Evolutionary conservation across 2,888 invertebrate species (phyloP), one percentile per base, ranked within the genome.

Genomic region (Caenorhabditis japonica): DNA sequence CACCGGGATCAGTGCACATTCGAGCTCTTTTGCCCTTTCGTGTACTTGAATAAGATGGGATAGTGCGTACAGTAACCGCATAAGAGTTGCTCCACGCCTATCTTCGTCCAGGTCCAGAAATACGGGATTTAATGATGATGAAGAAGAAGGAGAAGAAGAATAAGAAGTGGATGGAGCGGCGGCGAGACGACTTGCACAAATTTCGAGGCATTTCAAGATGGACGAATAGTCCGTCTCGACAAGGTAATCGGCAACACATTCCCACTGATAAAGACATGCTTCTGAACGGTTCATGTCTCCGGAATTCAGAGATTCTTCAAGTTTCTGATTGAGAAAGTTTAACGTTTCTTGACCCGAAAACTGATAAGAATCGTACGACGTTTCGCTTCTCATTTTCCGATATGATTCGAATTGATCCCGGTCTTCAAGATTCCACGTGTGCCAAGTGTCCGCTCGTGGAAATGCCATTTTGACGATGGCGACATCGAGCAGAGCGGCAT

Each of bases 1-100:
- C n/a, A 66, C 23, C 8, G 62, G 72, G 12, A 61, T 44, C 7
- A 75, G 10, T 1, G 62, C 62, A n/a, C 46, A 43, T 23, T 74
- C 74, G 5, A 74, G 39, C 17, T 74, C 58, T 13, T 27, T 58
- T 12, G 59, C 58, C 44, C 73, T 27, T 1, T 77, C 73, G 46
- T 80, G 79, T 5, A 43, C 66, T 51, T 79, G 78, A 21, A 81
- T 58, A 8, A 81, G 66, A 77, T 81, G 79, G 1, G 79, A 71
- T 1, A 81, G 59, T 0, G 71, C 27, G 51, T 66, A 69, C 12
- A 81, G 56, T 3, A 81, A 52, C 17, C 64, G 49, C 77, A 81
- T 77, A 17, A 78, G 41, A 3, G 78, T 75, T 25, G 39, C 59
- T 34, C 71, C 75, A n/a, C 76, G 62, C 23, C 81, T 68, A 33